A percentile compares a stretch with the other conserved stretches of the same genome.
Conservation (phyloP, 2,888 invertebrate species). For the Pollenia labialis region DNA sequence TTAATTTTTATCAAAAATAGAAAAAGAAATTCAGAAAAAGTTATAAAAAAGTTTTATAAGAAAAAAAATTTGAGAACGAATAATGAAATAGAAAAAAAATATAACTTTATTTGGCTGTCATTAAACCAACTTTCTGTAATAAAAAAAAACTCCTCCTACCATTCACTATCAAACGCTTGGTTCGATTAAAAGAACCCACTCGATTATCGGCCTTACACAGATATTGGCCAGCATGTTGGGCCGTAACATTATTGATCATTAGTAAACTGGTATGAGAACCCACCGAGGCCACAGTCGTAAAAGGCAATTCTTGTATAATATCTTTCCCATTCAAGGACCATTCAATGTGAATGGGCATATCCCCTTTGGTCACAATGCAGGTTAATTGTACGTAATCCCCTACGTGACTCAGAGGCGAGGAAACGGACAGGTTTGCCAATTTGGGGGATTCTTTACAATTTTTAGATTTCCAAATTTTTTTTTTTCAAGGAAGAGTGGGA, state of each 20-base stretch:
- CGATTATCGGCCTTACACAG: slow-evolving; percentile 86
- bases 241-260: slow-evolving; percentile 86
- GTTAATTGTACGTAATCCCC: slow-evolving; percentile 92
- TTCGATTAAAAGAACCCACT: slow-evolving; percentile 85
- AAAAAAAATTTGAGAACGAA: neutral
- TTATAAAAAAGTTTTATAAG: too few species aligned
- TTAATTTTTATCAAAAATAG: too few species aligned
- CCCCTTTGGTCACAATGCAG: slow-evolving; percentile 91
- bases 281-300: slow-evolving; percentile 81
- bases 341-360: slow-evolving; percentile 88
- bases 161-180: slow-evolving; percentile 86
- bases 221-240: slow-evolving; percentile 87
- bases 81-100: neutral
- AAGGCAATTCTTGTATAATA: slow-evolving; percentile 75
- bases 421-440: slow-evolving; percentile 81
- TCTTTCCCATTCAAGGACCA: slow-evolving; percentile 84
- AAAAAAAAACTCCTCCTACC: slow-evolving; percentile 83
- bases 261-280: slow-evolving; percentile 85
- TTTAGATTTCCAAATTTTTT: too few species aligned
- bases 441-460: slow-evolving; percentile 79
- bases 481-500: too few species aligned
- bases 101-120: neutral
- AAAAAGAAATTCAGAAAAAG: too few species aligned
- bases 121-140: slow-evolving; percentile 12
- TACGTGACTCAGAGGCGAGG: slow-evolving; percentile 81